These are phyloP conservation scores for Cyanoramphus novaezelandiae DNA, from an alignment of 2,113 vertebrate genomes.

Conservation along the genomic window DNA sequence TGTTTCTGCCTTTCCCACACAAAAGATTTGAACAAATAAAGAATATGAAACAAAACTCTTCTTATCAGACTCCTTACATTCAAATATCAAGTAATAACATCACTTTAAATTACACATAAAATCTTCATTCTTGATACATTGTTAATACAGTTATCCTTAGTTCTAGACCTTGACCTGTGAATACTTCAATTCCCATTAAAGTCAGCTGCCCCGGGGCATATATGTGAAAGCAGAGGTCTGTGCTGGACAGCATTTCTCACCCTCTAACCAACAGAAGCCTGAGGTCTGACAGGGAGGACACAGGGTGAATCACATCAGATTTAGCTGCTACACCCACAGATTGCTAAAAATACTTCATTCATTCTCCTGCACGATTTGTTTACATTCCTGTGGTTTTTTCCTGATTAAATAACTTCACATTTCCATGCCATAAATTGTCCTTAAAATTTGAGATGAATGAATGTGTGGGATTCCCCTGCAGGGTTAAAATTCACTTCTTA, in stretches of 20 bases:
- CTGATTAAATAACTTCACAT: not conserved
- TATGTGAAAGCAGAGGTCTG: not conserved
- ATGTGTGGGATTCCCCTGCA: not conserved
- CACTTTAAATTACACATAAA: not conserved
- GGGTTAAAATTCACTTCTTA: not conserved
- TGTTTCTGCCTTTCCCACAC: not conserved
- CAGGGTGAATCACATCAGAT: not conserved
- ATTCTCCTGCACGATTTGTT: not conserved
- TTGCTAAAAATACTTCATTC: not conserved
- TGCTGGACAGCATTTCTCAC: not conserved
- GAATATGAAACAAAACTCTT: fast-evolving
- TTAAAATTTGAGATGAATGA: not conserved
- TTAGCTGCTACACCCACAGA: not conserved
- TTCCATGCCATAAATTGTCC: not conserved
- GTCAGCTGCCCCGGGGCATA: not conserved
- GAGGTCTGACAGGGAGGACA: not conserved
- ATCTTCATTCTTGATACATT: not conserved
- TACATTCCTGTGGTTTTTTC: conserved; percentile 1
- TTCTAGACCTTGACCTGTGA: not conserved
- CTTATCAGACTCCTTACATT: fast-evolving
- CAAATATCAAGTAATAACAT: not conserved
- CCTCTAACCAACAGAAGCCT: not conserved
- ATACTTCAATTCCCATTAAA: not conserved
- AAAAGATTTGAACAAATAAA: not conserved
- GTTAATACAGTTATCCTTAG: not conserved